Evolutionary conservation across 64 coral and sea anemone genomes (phyloP).

Genomic region (Montipora sp.): DNA sequence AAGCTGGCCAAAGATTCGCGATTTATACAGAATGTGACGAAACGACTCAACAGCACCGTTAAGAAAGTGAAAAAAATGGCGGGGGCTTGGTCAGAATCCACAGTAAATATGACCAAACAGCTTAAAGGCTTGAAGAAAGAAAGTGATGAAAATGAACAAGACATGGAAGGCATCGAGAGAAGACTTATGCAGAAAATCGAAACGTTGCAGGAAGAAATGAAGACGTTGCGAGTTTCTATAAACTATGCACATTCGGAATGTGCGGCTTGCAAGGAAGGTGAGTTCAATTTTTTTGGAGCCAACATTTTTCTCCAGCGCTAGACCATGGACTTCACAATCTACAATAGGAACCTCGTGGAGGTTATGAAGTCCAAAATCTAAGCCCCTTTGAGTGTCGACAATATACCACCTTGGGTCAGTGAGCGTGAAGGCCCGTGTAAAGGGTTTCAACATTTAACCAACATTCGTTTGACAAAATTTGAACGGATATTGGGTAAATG

Average conservation of each 20-base stretch:
- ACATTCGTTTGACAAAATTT: too few species aligned
- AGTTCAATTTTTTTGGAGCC: not conserved
- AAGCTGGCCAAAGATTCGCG: constrained; percentile 3
- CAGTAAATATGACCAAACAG: not conserved
- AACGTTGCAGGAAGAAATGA: constrained; percentile 3
- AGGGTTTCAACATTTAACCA: too few species aligned
- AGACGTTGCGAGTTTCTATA: not conserved
- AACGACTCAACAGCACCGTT: constrained; percentile 12
- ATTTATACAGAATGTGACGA: not conserved
- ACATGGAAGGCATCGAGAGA: not conserved
- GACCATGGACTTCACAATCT: too few species aligned
- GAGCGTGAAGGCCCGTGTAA: too few species aligned
- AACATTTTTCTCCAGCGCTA: not conserved
- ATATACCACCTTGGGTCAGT: accelerated
- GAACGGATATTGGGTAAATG: too few species aligned
- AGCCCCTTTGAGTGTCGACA: too few species aligned
- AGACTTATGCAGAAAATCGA: not conserved
- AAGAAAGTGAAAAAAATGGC: constrained; percentile 29
- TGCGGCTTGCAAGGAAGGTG: constrained; percentile 4
- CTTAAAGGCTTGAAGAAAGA: constrained; percentile 15
- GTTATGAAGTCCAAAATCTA: too few species aligned
- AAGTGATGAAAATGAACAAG: not conserved
- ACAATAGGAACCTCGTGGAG: too few species aligned
- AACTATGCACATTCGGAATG: not conserved
- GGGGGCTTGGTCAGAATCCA: constrained; percentile 28